phyloP scores from a whole-genome alignment of 2,888 invertebrate species.

The Galeruca laticollis region DNA sequence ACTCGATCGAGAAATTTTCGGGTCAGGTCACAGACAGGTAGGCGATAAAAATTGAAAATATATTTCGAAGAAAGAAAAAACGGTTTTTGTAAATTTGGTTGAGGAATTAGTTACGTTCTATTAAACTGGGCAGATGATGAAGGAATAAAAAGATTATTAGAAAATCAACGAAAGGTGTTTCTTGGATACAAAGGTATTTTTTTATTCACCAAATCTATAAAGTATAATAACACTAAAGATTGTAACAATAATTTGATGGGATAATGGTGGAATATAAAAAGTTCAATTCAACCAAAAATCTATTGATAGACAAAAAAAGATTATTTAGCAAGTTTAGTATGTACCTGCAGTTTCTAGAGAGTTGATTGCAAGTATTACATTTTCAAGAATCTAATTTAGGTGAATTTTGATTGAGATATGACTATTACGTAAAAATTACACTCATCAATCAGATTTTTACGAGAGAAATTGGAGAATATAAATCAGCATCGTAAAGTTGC shows the following conservation, averaged over 20 bases:
- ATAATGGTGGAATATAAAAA: no score
- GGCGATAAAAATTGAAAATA: background rate
- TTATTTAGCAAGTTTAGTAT: no score
- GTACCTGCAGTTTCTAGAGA: no score
- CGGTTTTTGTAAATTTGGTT: background rate
- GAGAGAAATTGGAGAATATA: no score
- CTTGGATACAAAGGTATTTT: background rate
- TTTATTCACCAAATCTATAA: constrained; percentile 26
- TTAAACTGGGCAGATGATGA: constrained; percentile 3
- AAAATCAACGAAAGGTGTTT: background rate
- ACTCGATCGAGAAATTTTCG: constrained; percentile 6
- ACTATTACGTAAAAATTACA: no score
- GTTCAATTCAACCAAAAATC: no score
- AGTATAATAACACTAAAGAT: background rate
- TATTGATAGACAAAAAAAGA: no score
- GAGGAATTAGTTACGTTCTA: background rate
- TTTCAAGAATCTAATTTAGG: no score
- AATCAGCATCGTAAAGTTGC: no score
- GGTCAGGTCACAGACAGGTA: background rate
- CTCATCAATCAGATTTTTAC: no score
- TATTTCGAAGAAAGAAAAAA: background rate
- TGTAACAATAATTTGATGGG: background rate
- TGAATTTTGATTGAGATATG: no score
- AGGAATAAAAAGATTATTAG: background rate
- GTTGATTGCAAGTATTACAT: no score